A percentile compares a stretch with the other conserved stretches of the same genome.
phyloP scores from a whole-genome alignment of 2,797 vertebrate genomes.

The Bryconaethiops microstoma region DNA sequence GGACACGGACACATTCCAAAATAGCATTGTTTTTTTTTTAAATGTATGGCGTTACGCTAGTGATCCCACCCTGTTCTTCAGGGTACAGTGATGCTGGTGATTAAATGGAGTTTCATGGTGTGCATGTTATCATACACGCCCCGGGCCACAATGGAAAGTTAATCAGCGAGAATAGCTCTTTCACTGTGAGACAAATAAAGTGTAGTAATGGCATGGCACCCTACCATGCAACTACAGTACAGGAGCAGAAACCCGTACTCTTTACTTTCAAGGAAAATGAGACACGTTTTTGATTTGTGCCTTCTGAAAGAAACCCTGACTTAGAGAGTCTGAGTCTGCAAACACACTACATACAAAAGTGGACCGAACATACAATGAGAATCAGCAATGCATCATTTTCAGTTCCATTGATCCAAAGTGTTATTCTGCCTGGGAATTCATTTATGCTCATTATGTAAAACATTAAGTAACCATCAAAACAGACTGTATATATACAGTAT shows the following conservation, averaged over 20 bases:
- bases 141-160: constrained; percentile 35
- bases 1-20: not conserved
- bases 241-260: not conserved
- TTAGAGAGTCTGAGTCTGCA: not conserved
- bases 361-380: not conserved
- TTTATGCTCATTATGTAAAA: too few species aligned
- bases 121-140: constrained; percentile 41
- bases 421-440: too few species aligned
- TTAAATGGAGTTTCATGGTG: constrained; percentile 43
- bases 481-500: too few species aligned
- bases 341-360: too few species aligned
- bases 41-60: constrained; percentile 28
- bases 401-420: too few species aligned
- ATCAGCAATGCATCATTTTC: not conserved
- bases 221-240: constrained; percentile 24
- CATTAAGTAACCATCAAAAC: too few species aligned
- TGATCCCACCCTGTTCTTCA: constrained; percentile 19
- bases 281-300: not conserved
- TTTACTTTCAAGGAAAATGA: constrained; percentile 15
- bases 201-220: constrained; percentile 24
- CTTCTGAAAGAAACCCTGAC: not conserved
- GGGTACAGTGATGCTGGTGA: constrained; percentile 40
- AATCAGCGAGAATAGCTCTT: constrained; percentile 39
- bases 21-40: constrained; percentile 17
- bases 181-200: constrained; percentile 47